Evolutionary conservation across 2,113 vertebrate species (phyloP), one percentile per base, ranked within the genome.

Genomic region (Peromyscus californicus): DNA sequence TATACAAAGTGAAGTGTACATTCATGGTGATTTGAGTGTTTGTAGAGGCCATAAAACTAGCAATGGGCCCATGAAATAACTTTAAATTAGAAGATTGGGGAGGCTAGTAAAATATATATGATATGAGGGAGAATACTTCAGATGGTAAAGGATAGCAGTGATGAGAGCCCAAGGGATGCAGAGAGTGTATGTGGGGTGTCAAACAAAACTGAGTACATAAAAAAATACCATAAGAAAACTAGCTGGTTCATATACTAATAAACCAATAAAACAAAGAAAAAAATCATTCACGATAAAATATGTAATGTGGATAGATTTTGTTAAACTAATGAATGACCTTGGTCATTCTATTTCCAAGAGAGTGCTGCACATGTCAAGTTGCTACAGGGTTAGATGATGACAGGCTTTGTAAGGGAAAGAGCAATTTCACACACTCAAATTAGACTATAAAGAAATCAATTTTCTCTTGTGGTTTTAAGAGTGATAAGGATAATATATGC

Each of bases 391-490:
- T 91, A 63, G 39, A 33, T 61, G 16, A 93, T n/a, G 54, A 61
- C 13, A 92, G 3, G 2, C 75, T 11, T 79, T 26, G 0, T 65
- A 42, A 31, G n/a, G 36, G 19, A 5, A 84, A 76, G 61, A 74
- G 10, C 13, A 85, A 21, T 72, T 76, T 88, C 48, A 95, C 10
- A 95, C 61, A 70, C 42, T 84, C 45, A 85, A 67, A 89, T 31
- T 94, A 59, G 15, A 72, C n/a, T 54, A 0, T 15, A 5, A n/a
- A 86, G n/a, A 91, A 9, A 36, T 51, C 17, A 9, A 67, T 29
- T 83, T 94, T 83, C 69, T 39, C 11, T 54, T 85, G 17, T n/a
- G 61, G 31, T 82, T 93, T 92, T 90, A 75, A 80, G n/a, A 87
- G 93, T 72, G 29, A 1, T 21, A 36, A 65, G 45, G 24, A 1